A percentile compares a stretch with the other conserved stretches of the same genome.
Evolutionary conservation across 1,140 invertebrate genomes (phyloP).

Genomic region (Monochamus saltuarius): DNA sequence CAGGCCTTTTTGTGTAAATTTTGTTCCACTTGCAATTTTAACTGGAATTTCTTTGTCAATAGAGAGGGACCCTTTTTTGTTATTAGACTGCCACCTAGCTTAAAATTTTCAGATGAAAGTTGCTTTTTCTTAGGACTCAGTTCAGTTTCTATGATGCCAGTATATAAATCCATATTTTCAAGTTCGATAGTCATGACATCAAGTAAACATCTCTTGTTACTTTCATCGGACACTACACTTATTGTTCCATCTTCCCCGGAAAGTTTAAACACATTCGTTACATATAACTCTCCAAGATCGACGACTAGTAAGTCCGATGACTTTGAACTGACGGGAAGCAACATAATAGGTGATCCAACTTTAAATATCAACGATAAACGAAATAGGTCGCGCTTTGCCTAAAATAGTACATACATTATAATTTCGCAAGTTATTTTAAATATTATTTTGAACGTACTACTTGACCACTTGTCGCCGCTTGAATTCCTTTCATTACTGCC

Average conservation of each 20-base stretch:
- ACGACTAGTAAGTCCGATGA: slow-evolving; percentile 76
- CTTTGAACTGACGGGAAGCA: slow-evolving; percentile 83
- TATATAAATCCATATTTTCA: slow-evolving; percentile 81
- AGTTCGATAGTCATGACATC: slow-evolving; percentile 78
- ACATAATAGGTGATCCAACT: slow-evolving; percentile 80
- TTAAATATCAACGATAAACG: slow-evolving; percentile 67
- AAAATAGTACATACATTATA: slow-evolving; percentile 2
- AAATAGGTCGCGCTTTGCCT: slow-evolving; percentile 34
- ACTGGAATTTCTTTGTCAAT: slow-evolving; percentile 76
- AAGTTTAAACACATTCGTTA: slow-evolving; percentile 73
- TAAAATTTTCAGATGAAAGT: slow-evolving; percentile 32
- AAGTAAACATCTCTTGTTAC: slow-evolving; percentile 58
- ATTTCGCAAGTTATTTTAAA: too few species aligned
- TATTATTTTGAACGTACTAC: slow-evolving; percentile 33
- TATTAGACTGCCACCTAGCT: slow-evolving; percentile 58
- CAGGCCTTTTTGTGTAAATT: slow-evolving; percentile 63
- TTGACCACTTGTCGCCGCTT: slow-evolving; percentile 52
- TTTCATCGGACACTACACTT: slow-evolving; percentile 51
- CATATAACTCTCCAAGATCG: slow-evolving; percentile 77
- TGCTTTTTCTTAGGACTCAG: slow-evolving; percentile 30
- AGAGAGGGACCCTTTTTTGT: slow-evolving; percentile 63
- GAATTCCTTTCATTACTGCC: slow-evolving; percentile 64
- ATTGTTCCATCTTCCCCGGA: slow-evolving; percentile 61
- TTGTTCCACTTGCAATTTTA: slow-evolving; percentile 78
- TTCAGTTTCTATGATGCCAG: slow-evolving; percentile 56